phyloP scores from a whole-genome alignment of 2,888 invertebrate species.

The Metallyticus violacea region DNA sequence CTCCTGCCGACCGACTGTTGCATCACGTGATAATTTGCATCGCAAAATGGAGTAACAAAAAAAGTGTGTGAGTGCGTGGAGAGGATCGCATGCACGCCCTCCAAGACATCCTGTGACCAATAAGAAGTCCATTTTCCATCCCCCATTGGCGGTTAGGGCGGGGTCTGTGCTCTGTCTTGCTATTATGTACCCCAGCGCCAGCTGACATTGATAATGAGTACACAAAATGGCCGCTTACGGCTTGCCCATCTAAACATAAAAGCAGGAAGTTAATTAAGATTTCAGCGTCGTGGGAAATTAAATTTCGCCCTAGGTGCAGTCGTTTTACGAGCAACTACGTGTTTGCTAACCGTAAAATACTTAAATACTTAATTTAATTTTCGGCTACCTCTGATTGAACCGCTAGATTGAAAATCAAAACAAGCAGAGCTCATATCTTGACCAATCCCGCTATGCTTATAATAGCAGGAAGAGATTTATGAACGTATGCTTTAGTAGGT shows the following conservation, averaged over 20 bases:
- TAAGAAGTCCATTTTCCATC: not conserved
- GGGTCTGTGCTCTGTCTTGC: not conserved
- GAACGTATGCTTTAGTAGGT: too few species aligned
- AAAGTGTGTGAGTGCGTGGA: not conserved
- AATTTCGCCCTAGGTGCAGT: not conserved
- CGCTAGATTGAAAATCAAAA: not conserved
- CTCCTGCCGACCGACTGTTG: not conserved
- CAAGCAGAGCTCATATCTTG: too few species aligned
- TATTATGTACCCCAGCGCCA: not conserved
- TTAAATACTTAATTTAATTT: not conserved
- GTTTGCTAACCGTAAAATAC: not conserved
- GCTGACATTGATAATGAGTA: not conserved
- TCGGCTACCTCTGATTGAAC: too few species aligned
- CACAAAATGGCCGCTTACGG: constrained; percentile 1
- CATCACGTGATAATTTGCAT: constrained; percentile 11
- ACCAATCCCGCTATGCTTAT: not conserved
- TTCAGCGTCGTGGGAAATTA: not conserved
- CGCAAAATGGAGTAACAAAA: not conserved
- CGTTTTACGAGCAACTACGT: not conserved
- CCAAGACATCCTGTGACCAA: not conserved
- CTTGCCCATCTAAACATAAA: not conserved
- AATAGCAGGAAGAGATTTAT: too few species aligned
- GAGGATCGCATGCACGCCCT: not conserved
- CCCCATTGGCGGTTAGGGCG: not conserved
- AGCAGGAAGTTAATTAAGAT: not conserved